phyloP scores from a whole-genome alignment of 2,797 vertebrate genomes.

The Hippocampus kuda region DNA sequence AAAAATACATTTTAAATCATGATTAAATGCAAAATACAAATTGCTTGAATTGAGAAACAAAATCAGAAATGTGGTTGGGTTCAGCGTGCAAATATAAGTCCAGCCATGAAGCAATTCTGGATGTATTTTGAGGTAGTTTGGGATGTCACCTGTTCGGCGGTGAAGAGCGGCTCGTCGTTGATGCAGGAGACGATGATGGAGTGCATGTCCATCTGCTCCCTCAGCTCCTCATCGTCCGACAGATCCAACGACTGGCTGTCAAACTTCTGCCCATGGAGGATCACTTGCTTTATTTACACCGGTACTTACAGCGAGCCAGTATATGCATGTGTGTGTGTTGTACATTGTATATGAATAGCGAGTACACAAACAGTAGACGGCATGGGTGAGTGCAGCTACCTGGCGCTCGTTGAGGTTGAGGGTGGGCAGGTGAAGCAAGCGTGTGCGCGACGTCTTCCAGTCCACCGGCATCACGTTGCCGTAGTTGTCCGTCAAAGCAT shows the following conservation, averaged over 20 bases:
- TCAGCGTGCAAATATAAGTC: too few relatives aligned
- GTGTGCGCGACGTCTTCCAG: slow-evolving; percentile 96
- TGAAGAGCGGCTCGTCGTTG: slow-evolving; percentile 88
- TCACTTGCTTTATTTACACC: not conserved
- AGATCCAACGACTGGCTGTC: slow-evolving; percentile 82
- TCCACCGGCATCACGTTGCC: slow-evolving; percentile 96
- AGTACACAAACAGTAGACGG: too few relatives aligned
- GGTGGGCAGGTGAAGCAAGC: slow-evolving; percentile 84
- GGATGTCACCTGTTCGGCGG: slow-evolving; percentile 83
- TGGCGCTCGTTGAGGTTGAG: slow-evolving; percentile 82
- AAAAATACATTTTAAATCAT: too few relatives aligned
- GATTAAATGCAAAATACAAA: too few relatives aligned
- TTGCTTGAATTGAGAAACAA: too few relatives aligned
- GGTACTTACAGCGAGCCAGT: too few relatives aligned
- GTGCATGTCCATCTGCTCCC: slow-evolving; percentile 97
- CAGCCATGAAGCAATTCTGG: too few relatives aligned
- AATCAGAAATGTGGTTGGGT: too few relatives aligned
- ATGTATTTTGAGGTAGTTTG: not conserved
- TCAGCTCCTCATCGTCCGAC: slow-evolving; percentile 92
- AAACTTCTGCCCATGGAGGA: slow-evolving; percentile 49
- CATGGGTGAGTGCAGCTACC: slow-evolving; percentile 50
- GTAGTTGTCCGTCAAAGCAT: slow-evolving; percentile 90
- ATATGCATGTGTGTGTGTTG: too few relatives aligned
- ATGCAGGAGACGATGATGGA: slow-evolving; percentile 94
- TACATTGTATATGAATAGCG: too few relatives aligned